Evolutionary conservation across 2,113 vertebrate genomes (phyloP).

Genomic region (Lagenorhynchus albirostris): DNA sequence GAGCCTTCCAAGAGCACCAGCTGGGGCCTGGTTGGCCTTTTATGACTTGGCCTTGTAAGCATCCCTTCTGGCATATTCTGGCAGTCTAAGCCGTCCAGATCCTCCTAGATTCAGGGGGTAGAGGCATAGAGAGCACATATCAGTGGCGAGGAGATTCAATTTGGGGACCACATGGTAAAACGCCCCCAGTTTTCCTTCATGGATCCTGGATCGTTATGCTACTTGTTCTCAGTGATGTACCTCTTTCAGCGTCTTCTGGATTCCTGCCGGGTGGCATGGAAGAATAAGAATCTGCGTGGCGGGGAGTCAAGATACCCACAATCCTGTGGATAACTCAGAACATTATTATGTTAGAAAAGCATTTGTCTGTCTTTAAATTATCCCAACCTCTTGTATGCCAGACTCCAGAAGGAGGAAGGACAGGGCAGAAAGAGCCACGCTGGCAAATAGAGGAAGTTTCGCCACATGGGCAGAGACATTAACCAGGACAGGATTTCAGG

Average conservation of each 20-base stretch:
- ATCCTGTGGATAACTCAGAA: not conserved
- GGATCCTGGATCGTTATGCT: not conserved
- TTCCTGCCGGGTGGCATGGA: not conserved
- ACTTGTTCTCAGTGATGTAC: fast-evolving
- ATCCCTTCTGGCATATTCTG: not conserved
- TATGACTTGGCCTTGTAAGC: not conserved
- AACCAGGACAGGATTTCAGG: not conserved
- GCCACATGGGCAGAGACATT: not conserved
- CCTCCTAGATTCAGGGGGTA: not conserved
- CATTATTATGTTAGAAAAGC: not conserved
- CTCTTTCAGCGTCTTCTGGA: not conserved
- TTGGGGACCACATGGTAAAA: not conserved
- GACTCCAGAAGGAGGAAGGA: not conserved
- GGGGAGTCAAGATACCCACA: not conserved
- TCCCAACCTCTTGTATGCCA: not conserved
- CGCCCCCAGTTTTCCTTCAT: not conserved
- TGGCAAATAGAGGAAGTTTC: not conserved
- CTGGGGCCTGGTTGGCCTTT: not conserved
- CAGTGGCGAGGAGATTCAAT: not conserved
- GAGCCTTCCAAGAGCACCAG: not conserved
- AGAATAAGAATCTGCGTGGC: fast-evolving
- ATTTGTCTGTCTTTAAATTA: not conserved
- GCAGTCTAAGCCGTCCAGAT: not conserved
- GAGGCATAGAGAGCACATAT: not conserved
- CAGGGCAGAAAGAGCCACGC: not conserved